Percentiles rank a stretch among this genome's conserved stretches.
Conservation (phyloP, 1,140 invertebrate genomes). For the Lepidurus couesii region DNA sequence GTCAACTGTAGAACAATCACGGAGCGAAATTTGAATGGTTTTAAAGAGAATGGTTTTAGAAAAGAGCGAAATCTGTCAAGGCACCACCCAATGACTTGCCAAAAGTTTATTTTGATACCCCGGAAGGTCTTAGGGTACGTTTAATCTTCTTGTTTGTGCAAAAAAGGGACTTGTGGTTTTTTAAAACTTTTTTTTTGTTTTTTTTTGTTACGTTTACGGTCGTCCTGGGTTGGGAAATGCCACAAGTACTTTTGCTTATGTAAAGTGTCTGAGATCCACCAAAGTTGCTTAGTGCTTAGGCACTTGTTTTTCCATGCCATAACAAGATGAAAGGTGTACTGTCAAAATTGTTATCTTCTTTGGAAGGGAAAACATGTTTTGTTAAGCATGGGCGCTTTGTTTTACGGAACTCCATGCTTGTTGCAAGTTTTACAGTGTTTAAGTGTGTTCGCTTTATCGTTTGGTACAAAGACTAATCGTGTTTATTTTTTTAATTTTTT, state of each 20-base stretch:
- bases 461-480: too few relatives aligned
- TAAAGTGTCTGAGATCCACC: too few relatives aligned
- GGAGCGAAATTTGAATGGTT: background rate
- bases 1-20: background rate
- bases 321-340: conserved; percentile 2
- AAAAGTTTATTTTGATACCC: background rate
- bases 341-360: background rate
- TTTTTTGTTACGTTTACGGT: too few relatives aligned
- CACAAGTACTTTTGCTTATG: too few relatives aligned
- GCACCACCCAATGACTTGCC: background rate
- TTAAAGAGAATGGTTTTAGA: background rate
- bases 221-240: too few relatives aligned
- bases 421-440: background rate
- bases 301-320: background rate
- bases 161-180: too few relatives aligned
- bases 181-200: too few relatives aligned
- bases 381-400: background rate
- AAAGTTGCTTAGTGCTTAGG: background rate
- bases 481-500: too few relatives aligned
- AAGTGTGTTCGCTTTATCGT: too few relatives aligned
- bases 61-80: background rate
- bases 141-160: background rate
- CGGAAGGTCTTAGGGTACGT: background rate
- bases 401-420: background rate
- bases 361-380: background rate